Evolutionary conservation across 2,113 vertebrate genomes (phyloP), one percentile per base, ranked within the genome.

Genomic region (Notarius quadriscutis): DNA sequence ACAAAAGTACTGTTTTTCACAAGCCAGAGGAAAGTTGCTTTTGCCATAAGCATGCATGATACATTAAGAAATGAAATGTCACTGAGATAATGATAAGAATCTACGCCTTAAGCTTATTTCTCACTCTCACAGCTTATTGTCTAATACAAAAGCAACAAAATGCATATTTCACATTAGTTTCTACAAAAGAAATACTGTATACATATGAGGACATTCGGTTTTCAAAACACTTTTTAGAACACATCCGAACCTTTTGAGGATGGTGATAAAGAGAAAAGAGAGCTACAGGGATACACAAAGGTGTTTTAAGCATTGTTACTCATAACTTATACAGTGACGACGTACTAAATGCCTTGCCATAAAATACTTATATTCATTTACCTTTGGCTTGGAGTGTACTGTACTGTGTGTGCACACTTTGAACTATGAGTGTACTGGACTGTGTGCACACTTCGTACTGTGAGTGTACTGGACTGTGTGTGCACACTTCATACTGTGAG

Each of bases 11-110:
- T 83, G 69, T 86, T 86, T 85, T 69, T 67, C 67, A 55, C 51
- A 60, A 80, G 41, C 53, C 85, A 84, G 17, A 62, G 85, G 60
- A 69, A 82, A 84, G 69, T 75, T 87, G 74, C 50, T 89, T 41
- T 84, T 11, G 7, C 7, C 75, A 81, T 81, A 87, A 74, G 79
- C 85, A 75, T 27, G 60, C 7, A 22, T 10, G 48, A 57, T 57
- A 57, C 82, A 84, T 84, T 25, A 41, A 5, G 27, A 79, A 81
- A 78, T 84, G 30, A 34, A 87, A 75, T 89, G 58, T 72, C 71
- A 53, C 62, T 74, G 50, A 34, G 67, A 62, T 63, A 63, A 86
- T 34, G 80, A 83, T 81, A 75, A 84, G 62, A 65, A 81, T 84
- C 75, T 65, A 79, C 34, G 57, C 62, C 57, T n/a, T 80, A 41